phyloP scores from a whole-genome alignment of 37 sponge, comb jelly and placozoan species.

The Chondrosia reniformis region DNA sequence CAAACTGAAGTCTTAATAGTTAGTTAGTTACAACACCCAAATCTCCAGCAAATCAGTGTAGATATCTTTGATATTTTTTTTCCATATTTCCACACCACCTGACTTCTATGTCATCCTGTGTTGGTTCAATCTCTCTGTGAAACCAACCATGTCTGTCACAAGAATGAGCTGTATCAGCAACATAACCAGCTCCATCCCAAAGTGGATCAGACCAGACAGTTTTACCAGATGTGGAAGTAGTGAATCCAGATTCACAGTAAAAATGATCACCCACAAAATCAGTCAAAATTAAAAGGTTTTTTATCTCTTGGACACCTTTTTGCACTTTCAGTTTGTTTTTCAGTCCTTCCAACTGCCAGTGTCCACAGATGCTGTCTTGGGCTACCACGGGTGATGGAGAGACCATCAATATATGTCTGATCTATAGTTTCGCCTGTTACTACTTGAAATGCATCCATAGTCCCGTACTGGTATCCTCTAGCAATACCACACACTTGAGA shows the following conservation, averaged over 20 bases:
- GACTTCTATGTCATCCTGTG: constrained; percentile 6
- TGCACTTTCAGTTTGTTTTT: background rate
- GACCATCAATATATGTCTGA: background rate
- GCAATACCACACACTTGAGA: background rate
- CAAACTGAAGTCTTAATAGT: too few species aligned
- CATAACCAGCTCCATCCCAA: constrained; percentile 9
- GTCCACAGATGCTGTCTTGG: background rate
- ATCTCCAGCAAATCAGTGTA: too few species aligned
- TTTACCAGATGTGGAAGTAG: background rate
- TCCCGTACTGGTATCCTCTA: constrained; percentile 5
- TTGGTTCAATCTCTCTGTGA: background rate
- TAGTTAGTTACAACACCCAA: too few species aligned
- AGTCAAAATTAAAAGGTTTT: background rate
- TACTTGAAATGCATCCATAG: background rate
- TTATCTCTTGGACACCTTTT: background rate
- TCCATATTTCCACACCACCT: constrained; percentile 7
- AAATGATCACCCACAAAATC: background rate
- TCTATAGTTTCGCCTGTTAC: background rate
- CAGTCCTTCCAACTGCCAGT: background rate
- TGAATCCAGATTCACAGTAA: constrained; percentile 2
- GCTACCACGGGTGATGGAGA: constrained; percentile 11
- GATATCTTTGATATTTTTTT: too few species aligned
- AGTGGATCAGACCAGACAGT: constrained; percentile 8
- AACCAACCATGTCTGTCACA: constrained; percentile 7
- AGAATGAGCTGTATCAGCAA: background rate